These are phyloP conservation scores for Chrysaora quinquecirrha DNA, from an alignment of 30 jellyfish, hydroid and myxozoan species.

Conservation along the genomic window DNA sequence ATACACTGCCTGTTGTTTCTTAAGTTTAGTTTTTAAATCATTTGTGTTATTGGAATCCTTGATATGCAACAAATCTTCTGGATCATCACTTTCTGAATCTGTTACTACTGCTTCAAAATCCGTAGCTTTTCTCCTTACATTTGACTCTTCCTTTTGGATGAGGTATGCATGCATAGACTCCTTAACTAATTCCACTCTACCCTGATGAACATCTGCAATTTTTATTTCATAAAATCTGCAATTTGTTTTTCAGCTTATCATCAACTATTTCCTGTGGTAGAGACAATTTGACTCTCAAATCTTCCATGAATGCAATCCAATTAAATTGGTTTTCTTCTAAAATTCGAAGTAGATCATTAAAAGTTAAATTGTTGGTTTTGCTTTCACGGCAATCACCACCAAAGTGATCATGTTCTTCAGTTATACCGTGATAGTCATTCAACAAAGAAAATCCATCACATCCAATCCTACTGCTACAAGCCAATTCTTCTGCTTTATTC, in stretches of 20 bases:
- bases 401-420: too few relatives aligned
- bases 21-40: background rate
- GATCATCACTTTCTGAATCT: background rate
- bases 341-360: too few relatives aligned
- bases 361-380: too few relatives aligned
- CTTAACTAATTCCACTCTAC: background rate
- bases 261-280: background rate
- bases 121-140: background rate
- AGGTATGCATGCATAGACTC: background rate
- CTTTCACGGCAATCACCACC: too few relatives aligned
- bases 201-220: background rate
- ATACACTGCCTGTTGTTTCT: background rate
- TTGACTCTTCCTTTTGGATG: background rate
- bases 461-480: too few relatives aligned
- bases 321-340: background rate
- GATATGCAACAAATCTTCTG: background rate
- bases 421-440: too few relatives aligned
- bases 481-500: too few relatives aligned
- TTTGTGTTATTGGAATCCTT: background rate
- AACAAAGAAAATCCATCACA: too few relatives aligned
- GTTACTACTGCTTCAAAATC: background rate
- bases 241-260: background rate
- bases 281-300: background rate
- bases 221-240: background rate
- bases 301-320: background rate